Evolutionary conservation across 2,113 vertebrate species (phyloP), one percentile per base, ranked within the genome.

Genomic region (Capreolus pygargus): DNA sequence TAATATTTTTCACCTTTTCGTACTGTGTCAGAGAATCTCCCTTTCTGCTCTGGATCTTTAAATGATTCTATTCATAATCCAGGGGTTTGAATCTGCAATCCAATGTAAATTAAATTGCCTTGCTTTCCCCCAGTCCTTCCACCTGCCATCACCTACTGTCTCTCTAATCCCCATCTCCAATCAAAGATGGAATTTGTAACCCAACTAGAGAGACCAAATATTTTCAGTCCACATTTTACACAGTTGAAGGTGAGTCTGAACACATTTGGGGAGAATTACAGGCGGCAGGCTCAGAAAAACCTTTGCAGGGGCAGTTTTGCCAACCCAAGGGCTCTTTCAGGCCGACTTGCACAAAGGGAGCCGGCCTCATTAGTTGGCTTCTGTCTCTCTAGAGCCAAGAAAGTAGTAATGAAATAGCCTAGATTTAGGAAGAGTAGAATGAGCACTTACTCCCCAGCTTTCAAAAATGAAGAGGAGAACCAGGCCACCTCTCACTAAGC

Each of bases 281-380:
- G 79, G 84, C 64, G 70, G 30, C 58, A 60, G 79, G 57, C 76
- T 96, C 57, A 30, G 28, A 86, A 12, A 92, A 91, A 84, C 83
- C 55, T 97, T 89, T 60, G 57, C 86, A 89, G 94, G 96, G 97
- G 94, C 97, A 97, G 94, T 86, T 96, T 58, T 81, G 97, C 96
- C 96, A 97, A 95, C 93, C 90, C 81, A 98, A 98, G 98, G 96
- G 88, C 98, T 97, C 97, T 97, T 96, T 87, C 19, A 76, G 74
- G 90, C 95, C 25, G 45, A 70, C n/a, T 97, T 98, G 96, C 97
- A 95, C 96, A 97, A 93, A 93, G 98, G 81, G 93, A 91, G 98
- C 92, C 52, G 17, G 91, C 93, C 97, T 97, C 83, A 87, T 91
- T 96, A 81, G 95, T 98, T 97, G 98, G 97, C 27, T 5, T 96